Evolutionary conservation across 1,140 invertebrate genomes (phyloP).

Genomic region (Thrips palmi): DNA sequence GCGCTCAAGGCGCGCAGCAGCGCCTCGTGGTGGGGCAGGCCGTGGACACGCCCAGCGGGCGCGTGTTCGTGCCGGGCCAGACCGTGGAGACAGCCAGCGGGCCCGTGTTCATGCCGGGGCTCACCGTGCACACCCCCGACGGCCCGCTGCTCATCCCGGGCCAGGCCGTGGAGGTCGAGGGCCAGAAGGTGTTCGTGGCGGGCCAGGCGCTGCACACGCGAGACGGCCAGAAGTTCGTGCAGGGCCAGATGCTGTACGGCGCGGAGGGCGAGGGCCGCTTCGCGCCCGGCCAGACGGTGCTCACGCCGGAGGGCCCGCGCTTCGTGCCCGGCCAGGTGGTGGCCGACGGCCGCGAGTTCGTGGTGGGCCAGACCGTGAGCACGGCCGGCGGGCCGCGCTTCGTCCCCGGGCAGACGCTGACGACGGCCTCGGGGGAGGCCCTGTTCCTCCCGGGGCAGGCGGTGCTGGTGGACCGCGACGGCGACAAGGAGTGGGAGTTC

Average conservation of each 20-base stretch:
- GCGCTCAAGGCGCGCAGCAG: constrained; percentile 21
- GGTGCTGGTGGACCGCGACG: constrained; percentile 19
- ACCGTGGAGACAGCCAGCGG: constrained; percentile 45
- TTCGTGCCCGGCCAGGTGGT: constrained; percentile 50
- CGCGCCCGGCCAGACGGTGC: constrained; percentile 50
- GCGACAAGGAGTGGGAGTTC: constrained; percentile 22
- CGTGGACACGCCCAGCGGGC: constrained; percentile 21
- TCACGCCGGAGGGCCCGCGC: constrained; percentile 40
- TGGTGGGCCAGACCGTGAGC: constrained; percentile 50
- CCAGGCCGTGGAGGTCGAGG: constrained; percentile 42
- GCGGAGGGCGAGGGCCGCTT: constrained; percentile 30
- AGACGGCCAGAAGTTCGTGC: constrained; percentile 44
- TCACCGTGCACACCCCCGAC: constrained; percentile 45
- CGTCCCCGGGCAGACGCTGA: constrained; percentile 45
- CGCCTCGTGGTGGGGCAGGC: constrained; percentile 31
- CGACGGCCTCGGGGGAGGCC: too few relatives aligned
- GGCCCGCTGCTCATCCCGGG: constrained; percentile 45
- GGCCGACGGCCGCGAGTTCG: constrained; percentile 30
- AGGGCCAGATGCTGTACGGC: constrained; percentile 29
- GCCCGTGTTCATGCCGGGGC: constrained; percentile 48
- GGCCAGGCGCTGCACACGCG: constrained; percentile 43
- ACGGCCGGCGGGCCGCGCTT: constrained; percentile 42
- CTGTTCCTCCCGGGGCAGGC: constrained; percentile 31
- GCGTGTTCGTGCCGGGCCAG: constrained; percentile 41
- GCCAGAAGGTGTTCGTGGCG: constrained; percentile 31